Evolutionary conservation across 2,888 invertebrate species (phyloP).

Genomic region (Latrodectus hesperus): DNA sequence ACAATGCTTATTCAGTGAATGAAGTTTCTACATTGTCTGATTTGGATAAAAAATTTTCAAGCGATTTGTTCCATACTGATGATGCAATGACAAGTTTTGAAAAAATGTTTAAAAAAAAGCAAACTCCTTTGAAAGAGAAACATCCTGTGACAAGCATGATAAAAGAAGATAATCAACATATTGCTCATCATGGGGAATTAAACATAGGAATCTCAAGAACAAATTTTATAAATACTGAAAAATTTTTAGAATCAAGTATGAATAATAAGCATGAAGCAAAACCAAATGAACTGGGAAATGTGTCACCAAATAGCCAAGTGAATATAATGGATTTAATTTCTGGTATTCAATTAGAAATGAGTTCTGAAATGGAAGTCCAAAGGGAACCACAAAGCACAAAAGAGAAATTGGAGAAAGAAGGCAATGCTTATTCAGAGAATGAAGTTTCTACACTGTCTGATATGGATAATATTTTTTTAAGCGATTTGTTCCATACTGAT

Average conservation of each 20-base stretch:
- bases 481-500: neutral
- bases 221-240: no score
- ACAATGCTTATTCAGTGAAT: neutral
- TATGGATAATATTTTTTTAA: constrained; percentile 20
- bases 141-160: no score
- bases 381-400: neutral
- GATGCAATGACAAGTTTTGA: neutral
- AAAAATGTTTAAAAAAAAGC: neutral
- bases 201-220: no score
- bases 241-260: no score
- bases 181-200: no score
- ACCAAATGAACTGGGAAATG: no score
- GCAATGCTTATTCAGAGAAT: neutral
- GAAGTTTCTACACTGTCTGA: constrained; percentile 44
- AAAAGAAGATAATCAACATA: no score
- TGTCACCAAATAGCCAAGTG: no score
- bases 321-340: no score
- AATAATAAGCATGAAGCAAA: no score
- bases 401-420: neutral
- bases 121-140: neutral
- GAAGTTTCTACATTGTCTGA: constrained; percentile 45
- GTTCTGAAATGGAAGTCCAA: neutral
- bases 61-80: neutral
- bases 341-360: no score
- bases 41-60: constrained; percentile 22